A percentile compares a stretch with the other conserved stretches of the same genome.
phyloP scores from a whole-genome alignment of 1,140 invertebrate genomes.

The Stenopsyche tienmushanensis region DNA sequence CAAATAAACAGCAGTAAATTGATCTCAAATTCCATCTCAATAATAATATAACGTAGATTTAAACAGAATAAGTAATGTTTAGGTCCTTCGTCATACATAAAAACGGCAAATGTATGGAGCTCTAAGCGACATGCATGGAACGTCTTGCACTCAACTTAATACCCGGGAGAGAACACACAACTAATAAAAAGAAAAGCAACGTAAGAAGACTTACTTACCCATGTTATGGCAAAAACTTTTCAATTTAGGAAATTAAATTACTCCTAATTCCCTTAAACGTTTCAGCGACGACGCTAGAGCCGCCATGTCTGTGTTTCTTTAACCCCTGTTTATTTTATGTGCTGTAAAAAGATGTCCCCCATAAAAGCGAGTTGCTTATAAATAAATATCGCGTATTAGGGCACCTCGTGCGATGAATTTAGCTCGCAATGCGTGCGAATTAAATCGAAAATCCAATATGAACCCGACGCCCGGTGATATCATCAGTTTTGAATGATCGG shows the following conservation, averaged over 20 bases:
- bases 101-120: no score
- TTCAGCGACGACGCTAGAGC: no score
- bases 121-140: no score
- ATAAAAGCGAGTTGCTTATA: not conserved
- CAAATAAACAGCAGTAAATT: no score
- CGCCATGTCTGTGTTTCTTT: not conserved
- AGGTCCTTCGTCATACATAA: no score
- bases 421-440: not conserved
- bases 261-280: slow-evolving; percentile 28
- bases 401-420: not conserved
- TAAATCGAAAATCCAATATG: not conserved
- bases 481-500: no score
- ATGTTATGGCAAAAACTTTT: slow-evolving; percentile 37
- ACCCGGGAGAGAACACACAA: slow-evolving; percentile 20
- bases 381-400: not conserved
- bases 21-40: no score
- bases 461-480: not conserved
- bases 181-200: slow-evolving; percentile 36
- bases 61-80: no score
- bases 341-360: not conserved
- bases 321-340: not conserved
- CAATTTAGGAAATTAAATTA: slow-evolving; percentile 40
- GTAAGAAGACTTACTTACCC: slow-evolving; percentile 13
- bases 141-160: slow-evolving; percentile 34
- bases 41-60: no score